Base-by-base conservation (phyloP, 1,140 invertebrate species). In the Artemia franciscana region DNA sequence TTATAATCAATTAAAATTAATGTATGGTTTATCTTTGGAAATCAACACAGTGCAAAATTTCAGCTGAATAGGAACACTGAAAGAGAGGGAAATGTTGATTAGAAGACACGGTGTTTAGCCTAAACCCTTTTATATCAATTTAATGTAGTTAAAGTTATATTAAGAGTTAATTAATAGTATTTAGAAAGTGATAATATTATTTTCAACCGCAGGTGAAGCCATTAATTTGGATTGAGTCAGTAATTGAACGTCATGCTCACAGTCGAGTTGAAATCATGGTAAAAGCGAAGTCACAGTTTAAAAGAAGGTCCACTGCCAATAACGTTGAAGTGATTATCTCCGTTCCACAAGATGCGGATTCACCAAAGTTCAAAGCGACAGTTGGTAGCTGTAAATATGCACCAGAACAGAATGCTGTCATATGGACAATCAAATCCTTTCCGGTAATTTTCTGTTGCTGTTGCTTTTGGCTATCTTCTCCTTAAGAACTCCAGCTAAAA, bases 371-470 rank as follows among this genome's bases (percentile, higher is more conserved):
- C 70, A 98, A 98, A 74, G 96, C 94, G 0, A 93, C 92, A 2
- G 91, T 97, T 67, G 96, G 96, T 15, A 93, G 85, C 73, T 93
- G 94, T 24, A 96, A 94, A 71, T 98, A 98, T 74, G 89, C 91
- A 2, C 94, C 95, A 0, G 95, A 99, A 72, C 85, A 92, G 70
- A 97, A 90, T 78, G 90, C 92, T 26, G 91, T 98, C 28, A 91
- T 95, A 24, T 99, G 96, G 96, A 94, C 87, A n/a, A 93, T 99
- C 61, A 98, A 98, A 73, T 97, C 93, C 26, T 99, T 99, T 73
- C 96, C 95, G 28, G 78, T 79, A 68, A 73, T 71, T 72, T 23
- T 26, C n/a, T 61, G 27, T 26, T n/a, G 23, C 57, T 1, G 5
- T 26, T 39, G 30, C 27, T 59, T 59, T 59, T 59, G n/a, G n/a